A percentile compares a stretch with the other conserved stretches of the same genome.
Conservation (phyloP, 1,140 invertebrate genomes). For the Tetramorium simillimum region DNA sequence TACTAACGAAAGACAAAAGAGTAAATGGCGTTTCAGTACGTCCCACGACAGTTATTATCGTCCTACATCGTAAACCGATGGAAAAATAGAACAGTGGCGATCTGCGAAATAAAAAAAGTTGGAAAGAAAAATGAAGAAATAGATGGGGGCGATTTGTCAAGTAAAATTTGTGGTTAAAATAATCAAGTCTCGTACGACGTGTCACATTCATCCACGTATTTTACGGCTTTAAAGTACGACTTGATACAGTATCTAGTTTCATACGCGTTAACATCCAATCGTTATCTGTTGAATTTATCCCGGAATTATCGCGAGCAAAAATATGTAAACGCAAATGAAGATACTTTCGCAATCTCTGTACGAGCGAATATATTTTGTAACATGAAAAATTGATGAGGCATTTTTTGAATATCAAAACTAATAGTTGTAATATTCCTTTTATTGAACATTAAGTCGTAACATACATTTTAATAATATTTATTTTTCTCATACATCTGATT, state of each 20-base stretch:
- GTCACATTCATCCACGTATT: neutral
- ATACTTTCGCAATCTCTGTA: neutral
- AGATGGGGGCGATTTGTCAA: slow-evolving; percentile 21
- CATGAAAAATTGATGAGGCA: neutral
- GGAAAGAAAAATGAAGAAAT: neutral
- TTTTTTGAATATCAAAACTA: neutral
- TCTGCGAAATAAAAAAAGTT: neutral
- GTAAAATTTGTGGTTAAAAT: slow-evolving; percentile 1
- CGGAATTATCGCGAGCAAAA: neutral
- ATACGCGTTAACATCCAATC: neutral
- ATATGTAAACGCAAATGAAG: neutral
- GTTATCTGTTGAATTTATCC: neutral
- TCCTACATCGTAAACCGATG: slow-evolving; percentile 26
- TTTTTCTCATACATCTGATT: neutral
- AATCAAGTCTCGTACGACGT: neutral
- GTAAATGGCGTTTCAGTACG: slow-evolving; percentile 35
- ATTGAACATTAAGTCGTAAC: too few relatives aligned
- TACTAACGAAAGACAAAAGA: slow-evolving; percentile 15
- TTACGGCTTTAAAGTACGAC: neutral
- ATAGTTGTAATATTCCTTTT: neutral
- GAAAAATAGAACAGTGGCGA: slow-evolving; percentile 24
- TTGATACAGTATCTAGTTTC: neutral
- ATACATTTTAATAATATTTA: neutral
- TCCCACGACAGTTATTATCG: slow-evolving; percentile 20
- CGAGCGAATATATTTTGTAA: neutral